Evolutionary conservation across 2,113 vertebrate species (phyloP).

Genomic region (Forbesichthys papilliferus): DNA sequence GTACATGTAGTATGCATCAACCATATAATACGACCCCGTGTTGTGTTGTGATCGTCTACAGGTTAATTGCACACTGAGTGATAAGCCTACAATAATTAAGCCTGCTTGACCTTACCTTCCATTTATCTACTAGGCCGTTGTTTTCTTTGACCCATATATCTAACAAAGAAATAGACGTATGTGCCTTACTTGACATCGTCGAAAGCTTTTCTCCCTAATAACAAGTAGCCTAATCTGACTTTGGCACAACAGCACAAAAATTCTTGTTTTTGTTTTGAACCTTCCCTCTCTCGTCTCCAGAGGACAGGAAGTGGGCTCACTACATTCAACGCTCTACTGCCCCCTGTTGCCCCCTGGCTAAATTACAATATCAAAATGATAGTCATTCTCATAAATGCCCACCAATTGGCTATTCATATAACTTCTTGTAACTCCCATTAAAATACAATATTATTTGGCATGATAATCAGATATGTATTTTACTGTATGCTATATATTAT

Average conservation of each 20-base stretch:
- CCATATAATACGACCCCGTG: too few species aligned
- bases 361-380: not conserved
- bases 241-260: too few species aligned
- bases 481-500: too few species aligned
- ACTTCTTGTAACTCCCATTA: too few species aligned
- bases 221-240: too few species aligned
- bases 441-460: too few species aligned
- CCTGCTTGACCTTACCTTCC: conserved; percentile 56
- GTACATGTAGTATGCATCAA: too few species aligned
- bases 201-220: not conserved
- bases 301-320: not conserved
- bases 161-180: conserved; percentile 33
- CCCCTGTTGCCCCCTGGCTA: conserved; percentile 33
- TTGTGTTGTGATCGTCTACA: too few species aligned
- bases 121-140: conserved; percentile 65
- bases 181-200: conserved; percentile 15
- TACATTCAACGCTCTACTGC: conserved; percentile 24
- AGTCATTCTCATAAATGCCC: conserved; percentile 1
- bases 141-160: conserved; percentile 71
- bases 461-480: not conserved
- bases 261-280: too few species aligned
- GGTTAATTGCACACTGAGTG: too few species aligned
- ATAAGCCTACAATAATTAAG: too few species aligned
- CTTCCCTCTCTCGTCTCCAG: not conserved
- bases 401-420: conserved; percentile 31